phyloP scores from a whole-genome alignment of 2,888 invertebrate species.

The Aphidoletes aphidimyza region DNA sequence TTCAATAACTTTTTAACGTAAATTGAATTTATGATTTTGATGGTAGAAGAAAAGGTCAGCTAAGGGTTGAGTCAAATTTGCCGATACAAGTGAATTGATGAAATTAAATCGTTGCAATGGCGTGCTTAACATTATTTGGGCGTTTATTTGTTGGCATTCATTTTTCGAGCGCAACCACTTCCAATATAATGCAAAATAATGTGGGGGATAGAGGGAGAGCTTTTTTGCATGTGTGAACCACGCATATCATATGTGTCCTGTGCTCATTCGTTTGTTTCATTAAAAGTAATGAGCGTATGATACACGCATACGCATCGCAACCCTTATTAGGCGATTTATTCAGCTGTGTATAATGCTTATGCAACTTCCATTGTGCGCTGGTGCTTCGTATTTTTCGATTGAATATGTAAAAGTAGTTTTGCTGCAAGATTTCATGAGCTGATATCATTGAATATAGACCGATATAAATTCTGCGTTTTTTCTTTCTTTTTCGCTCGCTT shows the following conservation, averaged over 20 bases:
- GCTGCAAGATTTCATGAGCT: conserved; percentile 8
- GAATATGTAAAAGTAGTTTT: neutral
- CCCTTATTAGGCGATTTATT: conserved; percentile 47
- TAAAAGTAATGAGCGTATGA: conserved; percentile 14
- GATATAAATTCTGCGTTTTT: neutral
- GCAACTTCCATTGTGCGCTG: neutral
- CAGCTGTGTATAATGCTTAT: conserved; percentile 37
- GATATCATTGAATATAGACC: conserved; percentile 8
- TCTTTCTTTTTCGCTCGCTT: neutral
- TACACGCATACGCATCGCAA: neutral
- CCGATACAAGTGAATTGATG: no score
- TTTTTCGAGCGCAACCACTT: no score
- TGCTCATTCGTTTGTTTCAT: neutral
- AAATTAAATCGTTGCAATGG: no score
- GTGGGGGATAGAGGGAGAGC: no score
- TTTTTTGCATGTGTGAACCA: neutral
- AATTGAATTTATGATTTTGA: no score
- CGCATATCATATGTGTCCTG: neutral
- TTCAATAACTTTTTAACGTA: no score
- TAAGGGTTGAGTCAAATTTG: no score
- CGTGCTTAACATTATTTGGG: no score
- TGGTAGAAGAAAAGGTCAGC: no score
- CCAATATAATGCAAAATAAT: no score
- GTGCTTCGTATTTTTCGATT: neutral
- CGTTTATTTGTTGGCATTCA: no score